Base-by-base conservation (phyloP, 1,140 invertebrate species). In the Meloidogyne exigua region DNA sequence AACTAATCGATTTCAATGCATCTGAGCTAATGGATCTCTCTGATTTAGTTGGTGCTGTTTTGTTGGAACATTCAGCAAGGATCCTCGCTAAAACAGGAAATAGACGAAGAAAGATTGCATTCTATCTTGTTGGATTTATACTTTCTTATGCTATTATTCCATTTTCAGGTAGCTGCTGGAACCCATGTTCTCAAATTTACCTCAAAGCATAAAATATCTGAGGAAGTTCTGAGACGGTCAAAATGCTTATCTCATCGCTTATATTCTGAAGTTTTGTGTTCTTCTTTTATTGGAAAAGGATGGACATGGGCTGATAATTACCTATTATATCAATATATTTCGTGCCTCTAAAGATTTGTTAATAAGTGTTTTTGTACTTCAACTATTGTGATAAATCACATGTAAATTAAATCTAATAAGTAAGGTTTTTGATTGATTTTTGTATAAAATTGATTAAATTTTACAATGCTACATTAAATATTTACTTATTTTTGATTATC, bases 41-140 rank as follows among this genome's bases (percentile, higher is more conserved):
- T 18, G 77, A 79, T 23, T 49, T 79, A 15, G 76, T 79, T 44
- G 68, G 32, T 32, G 77, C 76, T 15, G 44, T 79, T 49, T 64
- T 79, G 10, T 67, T 80, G 18, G 77, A 79, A 66, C 77, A 80
- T 66, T 79, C 77, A 39, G 78, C 76, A 21, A 49, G 62, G 10
- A 23, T 79, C 13, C 80, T 64, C n/a, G 0, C 21, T 3, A 10
- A 68, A 28, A 66, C 66, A 5, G 63, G 68, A 15, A 80, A 79
- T 21, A 32, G 42, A n/a, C 39, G 42, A 18, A 65, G 78, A 28
- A 79, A 73, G 26, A 32, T 65, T 32, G 36, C 72, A 18, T 73
- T 73, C 23, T 73, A 73, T 32, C n/a, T 73, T 32, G 72, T 64
- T 23, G 12, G 72, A 23, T 5, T 25, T 15, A 10, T 18, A 44